These are phyloP conservation scores for Semibalanus balanoides DNA, from an alignment of 1,140 invertebrate genomes.

Conservation along the genomic window DNA sequence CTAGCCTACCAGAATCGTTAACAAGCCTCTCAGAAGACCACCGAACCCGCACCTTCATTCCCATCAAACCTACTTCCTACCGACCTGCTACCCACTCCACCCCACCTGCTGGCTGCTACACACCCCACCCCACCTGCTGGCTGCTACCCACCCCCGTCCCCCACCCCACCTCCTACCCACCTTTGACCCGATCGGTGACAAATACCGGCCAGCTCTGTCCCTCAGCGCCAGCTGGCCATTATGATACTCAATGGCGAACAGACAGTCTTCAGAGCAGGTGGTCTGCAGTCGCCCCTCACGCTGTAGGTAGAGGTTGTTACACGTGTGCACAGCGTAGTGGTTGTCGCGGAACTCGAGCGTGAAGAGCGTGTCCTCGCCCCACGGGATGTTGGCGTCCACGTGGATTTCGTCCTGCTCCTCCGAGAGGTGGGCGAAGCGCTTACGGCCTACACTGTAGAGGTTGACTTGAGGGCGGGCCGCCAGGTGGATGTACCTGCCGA, in stretches of 20 bases:
- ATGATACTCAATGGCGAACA: slow-evolving; percentile 91
- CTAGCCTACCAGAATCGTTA: too few species aligned
- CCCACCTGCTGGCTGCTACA: too few species aligned
- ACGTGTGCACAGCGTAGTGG: slow-evolving; percentile 88
- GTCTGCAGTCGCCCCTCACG: slow-evolving; percentile 53
- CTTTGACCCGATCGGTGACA: slow-evolving; percentile 78
- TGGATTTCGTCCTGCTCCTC: slow-evolving; percentile 84
- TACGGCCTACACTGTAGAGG: slow-evolving; percentile 78
- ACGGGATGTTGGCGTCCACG: slow-evolving; percentile 90
- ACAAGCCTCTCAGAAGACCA: too few species aligned
- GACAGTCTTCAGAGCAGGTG: slow-evolving; percentile 56
- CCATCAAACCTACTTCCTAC: too few species aligned
- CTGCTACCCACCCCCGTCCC: too few species aligned
- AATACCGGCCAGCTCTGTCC: slow-evolving; percentile 59
- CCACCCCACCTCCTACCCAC: too few species aligned
- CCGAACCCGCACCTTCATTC: too few species aligned
- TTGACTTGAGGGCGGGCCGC: slow-evolving; percentile 89
- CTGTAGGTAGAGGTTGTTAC: slow-evolving; percentile 83
- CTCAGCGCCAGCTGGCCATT: slow-evolving; percentile 64
- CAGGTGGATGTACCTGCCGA: slow-evolving; percentile 59
- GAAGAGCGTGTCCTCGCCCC: slow-evolving; percentile 93
- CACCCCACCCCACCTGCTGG: too few species aligned
- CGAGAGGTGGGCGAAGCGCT: slow-evolving; percentile 83
- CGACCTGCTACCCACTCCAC: too few species aligned
- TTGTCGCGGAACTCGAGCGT: slow-evolving; percentile 85